phyloP scores from a whole-genome alignment of 2,888 invertebrate genomes.

The Leuctra nigra region DNA sequence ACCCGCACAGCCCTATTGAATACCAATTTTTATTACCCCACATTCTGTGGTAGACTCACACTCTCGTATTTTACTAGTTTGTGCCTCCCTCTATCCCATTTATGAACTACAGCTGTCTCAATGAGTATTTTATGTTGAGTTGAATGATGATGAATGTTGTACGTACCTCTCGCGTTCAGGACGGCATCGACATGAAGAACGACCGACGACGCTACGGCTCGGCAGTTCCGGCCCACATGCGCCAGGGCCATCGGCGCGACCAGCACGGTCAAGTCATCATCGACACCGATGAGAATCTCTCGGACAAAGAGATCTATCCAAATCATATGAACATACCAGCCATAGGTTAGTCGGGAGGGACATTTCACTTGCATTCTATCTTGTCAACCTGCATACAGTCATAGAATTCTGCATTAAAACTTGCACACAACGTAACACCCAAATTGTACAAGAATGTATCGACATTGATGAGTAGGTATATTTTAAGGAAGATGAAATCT shows the following conservation, averaged over 20 bases:
- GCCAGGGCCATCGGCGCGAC: slow-evolving; percentile 36
- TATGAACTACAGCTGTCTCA: too few species aligned
- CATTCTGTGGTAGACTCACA: too few species aligned
- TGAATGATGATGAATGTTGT: too few species aligned
- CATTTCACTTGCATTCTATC: neutral
- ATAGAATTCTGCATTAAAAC: neutral
- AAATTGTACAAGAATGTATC: neutral
- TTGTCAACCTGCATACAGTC: neutral
- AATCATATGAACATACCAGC: slow-evolving; percentile 42
- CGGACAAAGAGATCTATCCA: slow-evolving; percentile 79
- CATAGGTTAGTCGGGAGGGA: slow-evolving; percentile 44
- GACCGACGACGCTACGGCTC: slow-evolving; percentile 34
- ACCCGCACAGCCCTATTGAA: too few species aligned
- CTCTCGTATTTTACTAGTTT: too few species aligned
- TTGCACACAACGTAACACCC: neutral
- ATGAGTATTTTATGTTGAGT: too few species aligned
- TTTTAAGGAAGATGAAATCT: too few species aligned
- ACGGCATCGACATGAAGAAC: slow-evolving; percentile 21
- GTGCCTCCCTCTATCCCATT: too few species aligned
- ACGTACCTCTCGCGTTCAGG: too few species aligned
- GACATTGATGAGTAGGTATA: neutral
- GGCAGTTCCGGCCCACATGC: slow-evolving; percentile 43
- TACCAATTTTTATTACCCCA: too few species aligned
- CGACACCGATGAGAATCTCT: slow-evolving; percentile 79
- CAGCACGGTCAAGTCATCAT: slow-evolving; percentile 53